phyloP scores from a whole-genome alignment of 1,140 invertebrate species.

The Drosophila aff. region DNA sequence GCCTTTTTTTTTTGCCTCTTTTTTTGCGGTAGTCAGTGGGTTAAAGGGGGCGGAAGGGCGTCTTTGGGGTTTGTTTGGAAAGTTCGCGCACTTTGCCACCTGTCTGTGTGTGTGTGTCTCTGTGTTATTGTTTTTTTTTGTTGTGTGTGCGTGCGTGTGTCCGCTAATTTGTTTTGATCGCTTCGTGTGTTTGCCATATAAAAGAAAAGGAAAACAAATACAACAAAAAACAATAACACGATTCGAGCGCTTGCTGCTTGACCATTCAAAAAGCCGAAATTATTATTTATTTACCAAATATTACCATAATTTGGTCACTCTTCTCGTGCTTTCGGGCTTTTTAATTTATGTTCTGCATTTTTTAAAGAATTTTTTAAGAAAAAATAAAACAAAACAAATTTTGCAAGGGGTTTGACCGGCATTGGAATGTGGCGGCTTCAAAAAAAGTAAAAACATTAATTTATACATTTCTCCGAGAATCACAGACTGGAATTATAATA shows the following conservation, averaged over 20 bases:
- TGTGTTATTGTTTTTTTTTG: constrained; percentile 6
- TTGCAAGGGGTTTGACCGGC: constrained; percentile 34
- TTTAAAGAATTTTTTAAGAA: neutral
- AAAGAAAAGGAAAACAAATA: neutral
- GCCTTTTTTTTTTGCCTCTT: neutral
- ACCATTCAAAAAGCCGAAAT: constrained; percentile 27
- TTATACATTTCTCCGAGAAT: constrained; percentile 5
- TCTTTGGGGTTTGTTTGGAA: constrained; percentile 21
- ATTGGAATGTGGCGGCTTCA: constrained; percentile 16
- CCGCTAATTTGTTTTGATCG: constrained; percentile 63
- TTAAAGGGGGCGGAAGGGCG: constrained; percentile 1
- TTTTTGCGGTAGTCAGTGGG: neutral
- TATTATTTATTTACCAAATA: constrained; percentile 58
- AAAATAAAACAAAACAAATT: constrained; percentile 18
- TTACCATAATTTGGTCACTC: constrained; percentile 43
- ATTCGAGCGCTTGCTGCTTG: constrained; percentile 15
- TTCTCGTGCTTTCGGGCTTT: constrained; percentile 8
- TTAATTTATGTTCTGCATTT: constrained; percentile 42
- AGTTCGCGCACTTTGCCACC: constrained; percentile 50
- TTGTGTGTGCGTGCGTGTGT: constrained; percentile 38
- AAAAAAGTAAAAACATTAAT: constrained; percentile 1
- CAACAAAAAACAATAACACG: constrained; percentile 11
- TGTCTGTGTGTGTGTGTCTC: constrained; percentile 8
- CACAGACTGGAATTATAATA: neutral
- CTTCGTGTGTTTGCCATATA: constrained; percentile 58